phyloP scores from a whole-genome alignment of 2,113 vertebrate species.

The Alaudala cheleensis region DNA sequence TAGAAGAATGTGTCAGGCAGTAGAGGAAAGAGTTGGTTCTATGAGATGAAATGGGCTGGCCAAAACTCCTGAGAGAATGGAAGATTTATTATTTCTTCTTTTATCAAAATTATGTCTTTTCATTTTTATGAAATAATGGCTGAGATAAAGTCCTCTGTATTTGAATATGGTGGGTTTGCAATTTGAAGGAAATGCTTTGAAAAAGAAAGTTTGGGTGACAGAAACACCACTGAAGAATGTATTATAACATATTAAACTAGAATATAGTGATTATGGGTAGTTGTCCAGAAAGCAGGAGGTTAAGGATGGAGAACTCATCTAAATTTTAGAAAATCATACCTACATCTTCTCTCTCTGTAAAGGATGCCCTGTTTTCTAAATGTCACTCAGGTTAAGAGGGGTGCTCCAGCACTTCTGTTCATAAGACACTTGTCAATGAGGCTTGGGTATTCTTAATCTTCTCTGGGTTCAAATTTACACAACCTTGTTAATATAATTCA shows the following conservation, averaged over 20 bases:
- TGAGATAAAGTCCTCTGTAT: not conserved
- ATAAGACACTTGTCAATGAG: not conserved
- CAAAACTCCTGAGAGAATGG: not conserved
- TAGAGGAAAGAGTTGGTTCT: not conserved
- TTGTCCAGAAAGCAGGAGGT: not conserved
- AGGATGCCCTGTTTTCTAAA: not conserved
- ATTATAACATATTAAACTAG: not conserved
- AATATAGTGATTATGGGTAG: not conserved
- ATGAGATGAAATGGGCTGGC: not conserved
- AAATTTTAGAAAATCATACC: not conserved
- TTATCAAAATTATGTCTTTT: not conserved
- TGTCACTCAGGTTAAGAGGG: not conserved
- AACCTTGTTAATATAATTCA: not conserved
- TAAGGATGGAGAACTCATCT: not conserved
- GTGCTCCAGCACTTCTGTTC: not conserved
- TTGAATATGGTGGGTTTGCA: not conserved
- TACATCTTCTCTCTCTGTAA: not conserved
- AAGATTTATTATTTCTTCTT: not conserved
- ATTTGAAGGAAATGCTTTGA: not conserved
- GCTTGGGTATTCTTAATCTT: not conserved
- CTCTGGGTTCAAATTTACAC: not conserved
- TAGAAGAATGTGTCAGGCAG: not conserved
- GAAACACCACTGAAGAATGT: not conserved
- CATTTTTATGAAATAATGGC: not conserved
- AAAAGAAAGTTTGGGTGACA: not conserved